Percentiles rank a stretch among this genome's conserved stretches.
Evolutionary conservation across 2,797 vertebrate species (phyloP).

Genomic region (Acanthurus lineatus): DNA sequence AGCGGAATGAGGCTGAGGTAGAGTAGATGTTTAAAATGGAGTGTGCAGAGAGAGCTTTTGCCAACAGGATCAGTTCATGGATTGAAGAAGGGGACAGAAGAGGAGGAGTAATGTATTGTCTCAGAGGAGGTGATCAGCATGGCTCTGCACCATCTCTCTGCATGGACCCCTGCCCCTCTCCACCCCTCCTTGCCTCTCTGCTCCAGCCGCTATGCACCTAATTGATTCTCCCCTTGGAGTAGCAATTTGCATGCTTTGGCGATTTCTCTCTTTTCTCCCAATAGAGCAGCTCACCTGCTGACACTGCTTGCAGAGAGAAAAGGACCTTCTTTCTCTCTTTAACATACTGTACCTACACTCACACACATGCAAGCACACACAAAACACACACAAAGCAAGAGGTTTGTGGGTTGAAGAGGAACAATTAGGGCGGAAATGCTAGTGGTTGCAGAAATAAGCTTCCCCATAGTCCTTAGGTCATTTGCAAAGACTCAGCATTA

Average conservation of each 20-base stretch:
- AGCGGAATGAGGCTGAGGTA: slow-evolving; percentile 42
- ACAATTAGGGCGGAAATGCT: slow-evolving; percentile 76
- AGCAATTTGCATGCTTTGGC: slow-evolving; percentile 84
- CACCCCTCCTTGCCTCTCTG: slow-evolving; percentile 65
- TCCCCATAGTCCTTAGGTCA: slow-evolving; percentile 64
- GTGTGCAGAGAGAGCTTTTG: slow-evolving; percentile 29
- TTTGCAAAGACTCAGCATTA: slow-evolving; percentile 66
- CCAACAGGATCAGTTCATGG: slow-evolving; percentile 38
- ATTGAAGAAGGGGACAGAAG: slow-evolving; percentile 50
- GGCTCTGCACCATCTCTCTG: slow-evolving; percentile 76
- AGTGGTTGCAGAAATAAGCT: slow-evolving; percentile 70
- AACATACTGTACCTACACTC: slow-evolving; percentile 42
- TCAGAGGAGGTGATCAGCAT: slow-evolving; percentile 78
- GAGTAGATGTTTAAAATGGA: slow-evolving; percentile 52
- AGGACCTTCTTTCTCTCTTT: slow-evolving; percentile 59
- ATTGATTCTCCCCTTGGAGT: slow-evolving; percentile 84
- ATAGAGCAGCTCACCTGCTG: slow-evolving; percentile 83
- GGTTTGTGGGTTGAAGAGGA: slow-evolving; percentile 59
- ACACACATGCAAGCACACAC: slow-evolving; percentile 18
- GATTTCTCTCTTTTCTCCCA: slow-evolving; percentile 79
- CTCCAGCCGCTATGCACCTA: slow-evolving; percentile 77
- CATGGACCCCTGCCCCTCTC: slow-evolving; percentile 70
- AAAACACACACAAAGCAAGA: slow-evolving; percentile 21
- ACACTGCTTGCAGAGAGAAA: slow-evolving; percentile 77
- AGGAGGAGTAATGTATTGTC: slow-evolving; percentile 69